These are phyloP conservation scores for Acanthis flammea DNA, from an alignment of 2,797 vertebrate species.

Conservation along the genomic window DNA sequence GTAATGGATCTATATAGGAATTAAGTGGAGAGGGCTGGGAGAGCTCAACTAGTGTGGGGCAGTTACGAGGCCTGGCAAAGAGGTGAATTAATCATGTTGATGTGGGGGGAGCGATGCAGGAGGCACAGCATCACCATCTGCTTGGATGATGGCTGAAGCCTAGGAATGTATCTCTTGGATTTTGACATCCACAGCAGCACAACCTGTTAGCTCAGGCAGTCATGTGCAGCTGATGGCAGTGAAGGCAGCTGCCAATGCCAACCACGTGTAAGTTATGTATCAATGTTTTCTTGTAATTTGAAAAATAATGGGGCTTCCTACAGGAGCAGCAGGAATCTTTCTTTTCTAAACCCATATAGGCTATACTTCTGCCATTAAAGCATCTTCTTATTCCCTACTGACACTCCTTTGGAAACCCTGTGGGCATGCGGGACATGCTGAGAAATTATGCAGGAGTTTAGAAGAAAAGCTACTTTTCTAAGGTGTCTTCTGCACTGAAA, in stretches of 20 bases:
- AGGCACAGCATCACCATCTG: neutral
- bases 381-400: neutral
- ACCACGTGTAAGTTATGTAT: neutral
- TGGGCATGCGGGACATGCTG: neutral
- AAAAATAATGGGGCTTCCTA: neutral
- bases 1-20: neutral
- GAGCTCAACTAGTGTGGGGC: neutral
- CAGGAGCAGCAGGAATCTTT: neutral
- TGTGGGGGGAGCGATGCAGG: fast-evolving
- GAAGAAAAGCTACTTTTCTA: neutral
- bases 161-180: neutral
- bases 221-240: neutral
- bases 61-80: neutral
- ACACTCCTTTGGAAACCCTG: neutral
- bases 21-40: neutral
- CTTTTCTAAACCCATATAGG: neutral
- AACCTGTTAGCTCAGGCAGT: neutral
- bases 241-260: neutral
- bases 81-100: neutral
- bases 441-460: neutral
- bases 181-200: neutral
- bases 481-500: neutral
- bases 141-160: neutral
- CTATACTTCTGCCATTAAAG: neutral
- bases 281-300: neutral